Conservation (phyloP, 2,888 invertebrate genomes). For the Heliconius ismenius region DNA sequence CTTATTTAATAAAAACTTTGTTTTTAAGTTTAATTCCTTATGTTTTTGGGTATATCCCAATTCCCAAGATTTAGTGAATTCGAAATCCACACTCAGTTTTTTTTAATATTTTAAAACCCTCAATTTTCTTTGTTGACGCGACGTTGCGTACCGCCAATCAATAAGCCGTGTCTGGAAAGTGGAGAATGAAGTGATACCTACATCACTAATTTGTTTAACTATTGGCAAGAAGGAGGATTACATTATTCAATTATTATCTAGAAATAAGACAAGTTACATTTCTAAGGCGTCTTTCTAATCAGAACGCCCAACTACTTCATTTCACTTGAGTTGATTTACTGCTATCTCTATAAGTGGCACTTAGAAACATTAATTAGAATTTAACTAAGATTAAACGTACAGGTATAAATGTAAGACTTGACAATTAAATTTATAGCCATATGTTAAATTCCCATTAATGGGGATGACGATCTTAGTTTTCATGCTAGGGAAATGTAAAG, state of each 20-base stretch:
- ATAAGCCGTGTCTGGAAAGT: not conserved
- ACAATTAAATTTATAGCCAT: too few relatives aligned
- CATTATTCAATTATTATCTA: not conserved
- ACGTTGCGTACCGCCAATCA: not conserved
- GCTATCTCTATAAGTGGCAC: not conserved
- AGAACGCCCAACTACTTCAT: not conserved
- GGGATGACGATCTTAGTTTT: too few relatives aligned
- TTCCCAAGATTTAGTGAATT: too few relatives aligned
- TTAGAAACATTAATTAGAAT: not conserved
- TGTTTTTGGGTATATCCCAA: too few relatives aligned
- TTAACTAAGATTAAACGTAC: not conserved
- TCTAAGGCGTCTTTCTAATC: not conserved
- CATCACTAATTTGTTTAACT: too few relatives aligned
- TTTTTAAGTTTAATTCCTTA: too few relatives aligned
- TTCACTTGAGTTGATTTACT: not conserved
- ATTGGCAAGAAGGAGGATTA: not conserved
- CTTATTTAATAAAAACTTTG: not conserved
- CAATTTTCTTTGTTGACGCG: not conserved
- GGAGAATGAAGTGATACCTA: too few relatives aligned
- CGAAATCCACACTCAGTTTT: not conserved
- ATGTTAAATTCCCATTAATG: too few relatives aligned
- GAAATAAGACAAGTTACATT: not conserved
- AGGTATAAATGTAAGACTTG: not conserved
- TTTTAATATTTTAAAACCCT: not conserved
- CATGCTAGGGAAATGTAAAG: too few relatives aligned